These are phyloP conservation scores for Sebastes reedi DNA, from an alignment of 2,797 vertebrate genomes.

Conservation along the genomic window DNA sequence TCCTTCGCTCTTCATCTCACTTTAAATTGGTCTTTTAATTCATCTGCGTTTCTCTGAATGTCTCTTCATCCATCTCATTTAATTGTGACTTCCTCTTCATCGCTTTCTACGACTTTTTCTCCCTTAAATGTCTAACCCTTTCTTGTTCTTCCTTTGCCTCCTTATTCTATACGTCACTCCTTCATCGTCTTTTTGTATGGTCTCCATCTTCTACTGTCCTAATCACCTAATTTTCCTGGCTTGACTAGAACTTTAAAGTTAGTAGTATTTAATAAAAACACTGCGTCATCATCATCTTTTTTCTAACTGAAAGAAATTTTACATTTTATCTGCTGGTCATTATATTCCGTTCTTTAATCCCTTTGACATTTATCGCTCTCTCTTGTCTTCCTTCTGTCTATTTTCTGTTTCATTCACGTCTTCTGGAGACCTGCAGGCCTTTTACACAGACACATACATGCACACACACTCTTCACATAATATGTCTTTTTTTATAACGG, in stretches of 20 bases:
- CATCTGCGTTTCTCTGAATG: background rate
- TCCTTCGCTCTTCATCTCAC: background rate
- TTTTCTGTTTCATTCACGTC: background rate
- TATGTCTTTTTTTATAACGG: constrained; percentile 17
- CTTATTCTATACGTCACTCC: background rate
- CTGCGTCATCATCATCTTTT: background rate
- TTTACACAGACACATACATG: background rate
- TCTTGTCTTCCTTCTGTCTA: background rate
- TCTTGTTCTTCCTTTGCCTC: background rate
- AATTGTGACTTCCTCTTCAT: background rate
- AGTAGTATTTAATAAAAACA: background rate
- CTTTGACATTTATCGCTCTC: background rate
- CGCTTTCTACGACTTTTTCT: background rate
- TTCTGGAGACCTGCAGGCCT: background rate
- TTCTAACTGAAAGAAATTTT: background rate
- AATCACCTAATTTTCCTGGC: background rate
- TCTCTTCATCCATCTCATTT: background rate
- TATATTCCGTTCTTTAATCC: background rate
- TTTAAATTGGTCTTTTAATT: constrained; percentile 5
- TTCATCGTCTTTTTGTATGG: background rate
- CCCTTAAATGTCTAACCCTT: background rate
- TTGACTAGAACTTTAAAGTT: background rate
- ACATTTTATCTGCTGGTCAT: background rate
- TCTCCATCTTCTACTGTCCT: background rate
- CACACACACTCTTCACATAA: background rate